Percentiles rank a stretch among this genome's conserved stretches.
phyloP scores from a whole-genome alignment of 2,888 invertebrate species.

The Drosophila neonasuta region DNA sequence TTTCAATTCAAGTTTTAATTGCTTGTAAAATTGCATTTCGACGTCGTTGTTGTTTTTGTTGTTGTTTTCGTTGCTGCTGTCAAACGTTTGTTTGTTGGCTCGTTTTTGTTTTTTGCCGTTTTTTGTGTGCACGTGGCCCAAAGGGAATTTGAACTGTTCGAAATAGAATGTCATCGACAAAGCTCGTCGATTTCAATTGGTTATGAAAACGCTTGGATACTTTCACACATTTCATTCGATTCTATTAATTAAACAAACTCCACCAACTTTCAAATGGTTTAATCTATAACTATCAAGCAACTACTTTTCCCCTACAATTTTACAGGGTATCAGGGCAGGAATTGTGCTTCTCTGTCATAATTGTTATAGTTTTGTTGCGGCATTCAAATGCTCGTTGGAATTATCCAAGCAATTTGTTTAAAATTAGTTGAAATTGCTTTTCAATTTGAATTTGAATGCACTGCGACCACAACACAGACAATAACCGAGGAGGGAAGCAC shows the following conservation, averaged over 20 bases:
- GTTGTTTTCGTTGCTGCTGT: slow-evolving; percentile 6
- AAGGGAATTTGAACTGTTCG: slow-evolving; percentile 10
- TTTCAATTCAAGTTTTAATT: slow-evolving; percentile 73
- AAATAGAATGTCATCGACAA: background rate
- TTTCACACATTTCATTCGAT: background rate
- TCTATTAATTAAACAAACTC: background rate
- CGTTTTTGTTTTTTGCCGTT: too few species aligned
- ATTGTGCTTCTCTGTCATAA: too few species aligned
- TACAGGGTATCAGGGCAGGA: too few species aligned
- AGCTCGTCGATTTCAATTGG: slow-evolving; percentile 1
- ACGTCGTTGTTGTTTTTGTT: slow-evolving; percentile 2
- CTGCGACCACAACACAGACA: slow-evolving; percentile 10
- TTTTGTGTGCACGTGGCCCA: background rate
- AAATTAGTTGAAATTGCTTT: slow-evolving; percentile 68
- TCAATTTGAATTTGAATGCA: slow-evolving; percentile 35
- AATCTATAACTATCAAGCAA: too few species aligned
- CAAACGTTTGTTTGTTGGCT: background rate
- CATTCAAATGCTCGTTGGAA: slow-evolving; percentile 46
- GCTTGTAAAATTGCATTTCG: slow-evolving; percentile 64
- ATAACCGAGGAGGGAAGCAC: background rate
- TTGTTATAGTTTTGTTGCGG: slow-evolving; percentile 1
- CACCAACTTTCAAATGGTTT: too few species aligned
- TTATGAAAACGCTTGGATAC: background rate
- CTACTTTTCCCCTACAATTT: too few species aligned
- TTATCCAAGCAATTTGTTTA: slow-evolving; percentile 68